These are phyloP conservation scores for Hydra vulgaris DNA, from an alignment of 30 jellyfish, hydroid and myxozoan genomes.

Conservation along the genomic window DNA sequence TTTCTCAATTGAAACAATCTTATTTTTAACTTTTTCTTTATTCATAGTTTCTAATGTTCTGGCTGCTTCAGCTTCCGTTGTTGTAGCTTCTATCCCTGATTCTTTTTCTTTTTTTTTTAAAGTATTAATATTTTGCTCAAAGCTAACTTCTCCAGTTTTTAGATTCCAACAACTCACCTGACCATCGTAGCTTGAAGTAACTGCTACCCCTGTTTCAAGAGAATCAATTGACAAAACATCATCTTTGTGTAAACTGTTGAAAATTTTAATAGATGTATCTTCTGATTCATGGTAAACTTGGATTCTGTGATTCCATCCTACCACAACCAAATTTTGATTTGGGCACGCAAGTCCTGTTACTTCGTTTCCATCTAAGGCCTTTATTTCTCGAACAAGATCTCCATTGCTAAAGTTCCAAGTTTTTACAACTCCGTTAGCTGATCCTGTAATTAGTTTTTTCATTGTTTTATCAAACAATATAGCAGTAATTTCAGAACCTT, in stretches of 20 bases:
- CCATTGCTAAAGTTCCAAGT: conserved; percentile 94
- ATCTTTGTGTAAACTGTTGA: conserved; percentile 61
- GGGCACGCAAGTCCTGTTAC: conserved; percentile 92
- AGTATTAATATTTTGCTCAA: conserved; percentile 51
- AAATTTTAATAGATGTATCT: conserved; percentile 46
- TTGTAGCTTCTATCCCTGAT: no score
- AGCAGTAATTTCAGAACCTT: conserved; percentile 80
- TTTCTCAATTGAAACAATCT: conserved; percentile 37
- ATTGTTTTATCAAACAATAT: conserved; percentile 73
- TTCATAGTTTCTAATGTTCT: neutral
- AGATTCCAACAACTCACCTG: conserved; percentile 63
- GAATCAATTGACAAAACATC: conserved; percentile 62
- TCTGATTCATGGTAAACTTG: conserved; percentile 56
- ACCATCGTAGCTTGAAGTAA: conserved; percentile 85
- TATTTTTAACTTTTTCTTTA: neutral
- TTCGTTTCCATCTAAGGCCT: conserved; percentile 63
- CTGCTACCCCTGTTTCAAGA: conserved; percentile 35
- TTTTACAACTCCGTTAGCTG: conserved; percentile 63
- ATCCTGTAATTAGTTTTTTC: conserved; percentile 77
- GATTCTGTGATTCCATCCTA: conserved; percentile 73
- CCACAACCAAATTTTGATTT: conserved; percentile 58
- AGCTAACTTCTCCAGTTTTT: conserved; percentile 63
- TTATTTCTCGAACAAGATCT: conserved; percentile 53
- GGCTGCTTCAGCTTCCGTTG: no score
- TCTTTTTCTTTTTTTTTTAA: neutral